Evolutionary conservation across 1,140 invertebrate genomes (phyloP), one percentile per base, ranked within the genome.

Genomic region (Plodia interpunctella): DNA sequence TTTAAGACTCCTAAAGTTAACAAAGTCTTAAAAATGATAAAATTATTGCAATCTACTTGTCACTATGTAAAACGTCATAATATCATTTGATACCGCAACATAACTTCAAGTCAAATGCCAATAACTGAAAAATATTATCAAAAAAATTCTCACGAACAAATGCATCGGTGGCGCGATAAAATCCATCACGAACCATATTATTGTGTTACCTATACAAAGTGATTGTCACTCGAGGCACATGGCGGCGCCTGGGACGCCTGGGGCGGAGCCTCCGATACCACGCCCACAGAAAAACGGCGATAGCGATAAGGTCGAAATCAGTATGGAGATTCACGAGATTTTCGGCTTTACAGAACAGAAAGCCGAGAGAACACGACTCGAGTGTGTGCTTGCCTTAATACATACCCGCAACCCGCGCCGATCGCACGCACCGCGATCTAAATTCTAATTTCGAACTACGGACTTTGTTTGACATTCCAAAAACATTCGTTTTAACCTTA

Each of bases 161-260:
- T 81, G 83, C 83, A 87, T 82, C 74, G 76, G 72, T 76, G 76
- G 78, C 76, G 79, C 83, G 86, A 86, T 83, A 81, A 88, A 86
- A 87, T 88, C 86, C 86, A 88, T 88, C 86, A 85, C 72, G 83
- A 80, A 88, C 83, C 82, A 85, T 88, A 87, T 87, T 86, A 88
- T 88, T 88, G 80, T 82, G 86, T 88, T 88, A 87, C 84, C 86
- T 88, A 88, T 86, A 88, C 86, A 86, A 87, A 87, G 82, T 86
- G 86, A 88, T 88, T 88, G 86, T 88, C 86, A 83, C 83, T 78
- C 75, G 67, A 38, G 66, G 67, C 77, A 76, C 76, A 80, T 80
- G 80, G 79, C 80, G 79, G 78, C 72, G 73, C 51, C 69, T 68
- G 66, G 70, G 62, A 69, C 70, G 56, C 57, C 38, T 44, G 51